Evolutionary conservation across 2,888 invertebrate genomes (phyloP).

Genomic region (Xestobium rufovillosum): DNA sequence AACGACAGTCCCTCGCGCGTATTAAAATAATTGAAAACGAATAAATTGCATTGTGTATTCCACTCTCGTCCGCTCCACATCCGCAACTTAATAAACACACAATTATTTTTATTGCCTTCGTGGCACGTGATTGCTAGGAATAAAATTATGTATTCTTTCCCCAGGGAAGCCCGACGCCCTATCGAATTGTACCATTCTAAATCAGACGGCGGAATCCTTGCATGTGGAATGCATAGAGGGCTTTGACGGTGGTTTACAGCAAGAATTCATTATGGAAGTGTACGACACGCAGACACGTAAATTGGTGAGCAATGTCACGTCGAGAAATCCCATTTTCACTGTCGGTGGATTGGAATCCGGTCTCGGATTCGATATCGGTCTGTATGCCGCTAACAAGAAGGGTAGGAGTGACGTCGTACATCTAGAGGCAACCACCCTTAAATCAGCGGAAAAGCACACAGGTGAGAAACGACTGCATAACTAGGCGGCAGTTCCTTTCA

Average conservation of each 20-base stretch:
- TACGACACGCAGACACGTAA: slow-evolving; percentile 48
- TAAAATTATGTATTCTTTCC: too few relatives aligned
- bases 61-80: too few relatives aligned
- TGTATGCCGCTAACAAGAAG: slow-evolving; percentile 65
- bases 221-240: slow-evolving; percentile 67
- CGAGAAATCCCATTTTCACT: slow-evolving; percentile 54
- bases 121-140: too few relatives aligned
- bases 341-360: slow-evolving; percentile 61
- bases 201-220: slow-evolving; percentile 65
- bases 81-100: too few relatives aligned
- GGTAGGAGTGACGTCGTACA: slow-evolving; percentile 60
- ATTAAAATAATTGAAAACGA: too few relatives aligned
- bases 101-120: too few relatives aligned
- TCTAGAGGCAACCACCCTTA: slow-evolving; percentile 62
- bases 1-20: too few relatives aligned
- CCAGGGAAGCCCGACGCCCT: slow-evolving; percentile 67
- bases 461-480: too few relatives aligned
- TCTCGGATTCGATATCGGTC: slow-evolving; percentile 57
- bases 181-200: slow-evolving; percentile 64
- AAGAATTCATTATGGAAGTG: slow-evolving; percentile 67
- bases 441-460: slow-evolving; percentile 65
- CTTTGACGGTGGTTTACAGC: slow-evolving; percentile 68
- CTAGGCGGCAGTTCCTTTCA: too few relatives aligned
- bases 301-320: slow-evolving; percentile 52
- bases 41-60: too few relatives aligned